Evolutionary conservation across 2,888 invertebrate species (phyloP), one percentile per base, ranked within the genome.

Genomic region (Tipula helvola): DNA sequence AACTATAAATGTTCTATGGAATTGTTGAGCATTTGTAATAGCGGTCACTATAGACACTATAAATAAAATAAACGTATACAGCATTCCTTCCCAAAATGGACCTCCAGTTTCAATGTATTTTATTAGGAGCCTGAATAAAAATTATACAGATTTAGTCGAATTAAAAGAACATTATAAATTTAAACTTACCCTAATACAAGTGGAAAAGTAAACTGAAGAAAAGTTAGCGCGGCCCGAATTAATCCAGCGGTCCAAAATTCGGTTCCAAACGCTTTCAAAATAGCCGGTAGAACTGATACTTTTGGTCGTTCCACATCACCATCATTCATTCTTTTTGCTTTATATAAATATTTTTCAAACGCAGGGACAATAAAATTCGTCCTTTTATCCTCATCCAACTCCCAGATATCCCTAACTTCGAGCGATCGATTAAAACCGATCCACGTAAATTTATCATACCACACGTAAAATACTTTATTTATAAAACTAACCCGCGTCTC

Each of bases 361-460:
- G 88, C 87, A 0, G 92, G 88, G 52, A 71, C 71, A 71, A 71
- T 71, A 2, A 28, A 3, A 71, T 88, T 88, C 57, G 92, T 91
- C 47, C 90, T 90, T 88, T 93, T 92, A 83, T 91, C 90, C 12
- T 90, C 89, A 88, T 93, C 93, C 88, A 94, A 90, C 52, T 91
- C 90, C 93, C 93, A 94, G 83, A 94, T 89, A 89, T 94, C 93
- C 16, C 91, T 90, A 84, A 90, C 89, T 86, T 91, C 92, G 87
- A 94, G 89, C 1, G 93, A 91, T 87, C 91, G 91, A 86, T 91
- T 91, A 89, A 92, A 93, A 1, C 93, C 93, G 86, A 90, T 90
- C 89, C 92, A 91, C 1, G 93, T 91, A 88, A 93, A 88, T 12
- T 90, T 87, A 88, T 93, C 92, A 89, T 93, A 93, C 94, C 94